Evolutionary conservation across 2,113 vertebrate species (phyloP).

Genomic region (Corvus hawaiiensis): DNA sequence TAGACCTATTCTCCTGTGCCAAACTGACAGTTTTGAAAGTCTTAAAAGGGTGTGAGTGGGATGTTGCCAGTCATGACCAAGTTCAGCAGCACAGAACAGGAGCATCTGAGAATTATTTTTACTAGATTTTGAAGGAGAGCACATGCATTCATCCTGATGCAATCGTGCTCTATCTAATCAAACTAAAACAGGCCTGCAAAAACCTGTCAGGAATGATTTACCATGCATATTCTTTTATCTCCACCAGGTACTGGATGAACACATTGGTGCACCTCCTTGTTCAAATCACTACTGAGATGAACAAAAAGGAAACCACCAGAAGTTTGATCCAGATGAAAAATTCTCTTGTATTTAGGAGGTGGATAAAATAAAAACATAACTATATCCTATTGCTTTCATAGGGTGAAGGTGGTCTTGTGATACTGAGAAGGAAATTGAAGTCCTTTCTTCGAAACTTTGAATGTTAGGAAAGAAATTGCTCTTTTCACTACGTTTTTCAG

Average conservation of each 20-base stretch:
- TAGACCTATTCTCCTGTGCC: neutral
- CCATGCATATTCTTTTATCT: neutral
- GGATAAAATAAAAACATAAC: neutral
- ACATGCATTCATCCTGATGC: neutral
- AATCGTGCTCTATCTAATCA: neutral
- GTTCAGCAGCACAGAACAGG: neutral
- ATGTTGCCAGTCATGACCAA: neutral
- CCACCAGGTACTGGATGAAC: neutral
- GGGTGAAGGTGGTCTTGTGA: neutral
- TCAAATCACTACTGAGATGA: neutral
- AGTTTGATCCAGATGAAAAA: neutral
- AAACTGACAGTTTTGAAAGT: neutral
- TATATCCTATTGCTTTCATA: neutral
- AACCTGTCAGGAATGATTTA: neutral
- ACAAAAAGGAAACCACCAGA: neutral
- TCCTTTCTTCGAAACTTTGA: neutral
- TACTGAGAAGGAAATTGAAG: neutral
- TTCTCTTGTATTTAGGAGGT: neutral
- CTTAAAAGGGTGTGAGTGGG: neutral
- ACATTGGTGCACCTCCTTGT: neutral
- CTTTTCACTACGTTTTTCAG: neutral
- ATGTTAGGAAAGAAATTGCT: neutral
- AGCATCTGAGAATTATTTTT: neutral
- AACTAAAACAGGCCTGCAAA: neutral
- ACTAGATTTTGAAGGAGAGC: neutral